phyloP scores from a whole-genome alignment of 2,113 vertebrate species.

The Tachycineta bicolor region DNA sequence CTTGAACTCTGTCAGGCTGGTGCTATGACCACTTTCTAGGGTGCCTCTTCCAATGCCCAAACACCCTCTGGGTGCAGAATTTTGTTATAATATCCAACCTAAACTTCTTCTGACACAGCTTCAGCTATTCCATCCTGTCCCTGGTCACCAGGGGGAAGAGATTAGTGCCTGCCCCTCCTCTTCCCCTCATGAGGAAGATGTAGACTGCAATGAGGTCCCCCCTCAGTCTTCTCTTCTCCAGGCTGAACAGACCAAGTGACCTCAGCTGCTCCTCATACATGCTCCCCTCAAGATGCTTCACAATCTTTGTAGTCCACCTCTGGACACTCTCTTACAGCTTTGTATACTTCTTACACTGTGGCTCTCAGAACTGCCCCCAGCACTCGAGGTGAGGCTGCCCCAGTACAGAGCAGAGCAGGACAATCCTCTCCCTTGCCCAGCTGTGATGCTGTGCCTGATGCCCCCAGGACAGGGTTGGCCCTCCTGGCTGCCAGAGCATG shows the following conservation, averaged over 20 bases:
- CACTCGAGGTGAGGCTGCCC: rapidly evolving
- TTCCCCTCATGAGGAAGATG: background rate
- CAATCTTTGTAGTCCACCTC: background rate
- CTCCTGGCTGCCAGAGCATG: background rate
- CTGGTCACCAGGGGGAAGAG: background rate
- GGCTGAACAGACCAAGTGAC: background rate
- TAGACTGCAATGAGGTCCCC: background rate
- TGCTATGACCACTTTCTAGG: background rate
- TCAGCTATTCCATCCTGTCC: background rate
- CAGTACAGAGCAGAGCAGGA: background rate
- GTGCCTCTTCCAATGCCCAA: background rate
- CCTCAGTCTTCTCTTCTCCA: background rate
- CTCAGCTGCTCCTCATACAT: rapidly evolving
- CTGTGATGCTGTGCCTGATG: background rate
- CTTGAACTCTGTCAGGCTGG: background rate
- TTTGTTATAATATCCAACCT: background rate
- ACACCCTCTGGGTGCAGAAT: background rate
- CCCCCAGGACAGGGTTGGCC: rapidly evolving
- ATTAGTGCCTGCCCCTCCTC: background rate
- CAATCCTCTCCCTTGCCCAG: rapidly evolving
- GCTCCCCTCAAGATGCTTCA: background rate
- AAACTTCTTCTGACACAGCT: background rate
- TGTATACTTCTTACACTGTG: background rate
- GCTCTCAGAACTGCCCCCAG: background rate
- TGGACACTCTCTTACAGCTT: background rate